Percentiles rank a stretch among this genome's conserved stretches.
phyloP scores from a whole-genome alignment of 2,113 vertebrate species.

The Chloropsis cyanopogon region DNA sequence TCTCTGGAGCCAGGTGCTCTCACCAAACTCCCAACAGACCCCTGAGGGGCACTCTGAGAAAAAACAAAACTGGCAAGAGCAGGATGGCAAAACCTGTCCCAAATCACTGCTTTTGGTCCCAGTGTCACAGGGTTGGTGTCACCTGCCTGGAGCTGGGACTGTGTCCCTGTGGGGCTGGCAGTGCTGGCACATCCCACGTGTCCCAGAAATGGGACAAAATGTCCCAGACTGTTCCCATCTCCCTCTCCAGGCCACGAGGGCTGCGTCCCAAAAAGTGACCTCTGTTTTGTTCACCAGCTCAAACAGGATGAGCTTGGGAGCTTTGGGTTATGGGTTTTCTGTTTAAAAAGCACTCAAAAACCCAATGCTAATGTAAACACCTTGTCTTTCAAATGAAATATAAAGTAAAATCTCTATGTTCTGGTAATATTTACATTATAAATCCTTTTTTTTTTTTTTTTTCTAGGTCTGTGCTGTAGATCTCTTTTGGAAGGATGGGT shows the following conservation, averaged over 20 bases:
- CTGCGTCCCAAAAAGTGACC: not conserved
- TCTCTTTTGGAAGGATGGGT: not conserved
- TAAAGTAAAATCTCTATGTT: conserved; percentile 63
- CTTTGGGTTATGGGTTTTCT: conserved; percentile 22
- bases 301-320: not conserved
- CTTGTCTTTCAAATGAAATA: conserved; percentile 42
- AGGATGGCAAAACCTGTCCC: not conserved
- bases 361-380: conserved; percentile 51
- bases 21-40: not conserved
- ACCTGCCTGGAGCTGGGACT: not conserved
- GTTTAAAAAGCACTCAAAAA: conserved; percentile 34
- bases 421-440: conserved; percentile 68
- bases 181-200: not conserved
- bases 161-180: not conserved
- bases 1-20: not conserved
- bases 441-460: not conserved
- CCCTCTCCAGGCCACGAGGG: not conserved
- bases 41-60: not conserved
- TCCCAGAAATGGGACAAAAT: not conserved
- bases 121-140: not conserved
- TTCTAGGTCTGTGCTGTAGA: conserved; percentile 11
- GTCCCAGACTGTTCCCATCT: not conserved
- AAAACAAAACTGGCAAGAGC: not conserved
- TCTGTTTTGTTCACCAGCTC: not conserved
- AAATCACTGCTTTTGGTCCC: not conserved